Evolutionary conservation across 2,113 vertebrate genomes (phyloP), one percentile per base, ranked within the genome.

Genomic region (Proteles cristata): DNA sequence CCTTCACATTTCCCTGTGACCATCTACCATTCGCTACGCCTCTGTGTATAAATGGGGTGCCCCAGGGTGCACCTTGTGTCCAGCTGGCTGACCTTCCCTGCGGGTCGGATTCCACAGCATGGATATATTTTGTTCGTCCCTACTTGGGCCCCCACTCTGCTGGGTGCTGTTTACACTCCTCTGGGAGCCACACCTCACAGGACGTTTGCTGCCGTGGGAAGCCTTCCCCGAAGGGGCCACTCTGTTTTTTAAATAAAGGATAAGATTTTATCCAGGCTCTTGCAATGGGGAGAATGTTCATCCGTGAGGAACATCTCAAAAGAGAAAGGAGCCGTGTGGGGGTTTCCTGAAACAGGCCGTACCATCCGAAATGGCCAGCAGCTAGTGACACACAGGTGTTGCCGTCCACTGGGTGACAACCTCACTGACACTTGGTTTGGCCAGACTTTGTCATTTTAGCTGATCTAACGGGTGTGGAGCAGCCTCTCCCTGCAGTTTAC

Each of bases 381-480:
- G 14, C 16, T 31, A 8, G 43, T 77, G 3, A 7, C 26, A 77
- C 16, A 15, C 43, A 77, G 25, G 43, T 48, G 43, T 76, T 28
- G 39, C 43, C 15, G 4, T 45, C 73, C 8, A 25, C 25, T 28
- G 43, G 25, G 73, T 45, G 25, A 15, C 73, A 45, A 26, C 43
- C 16, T 19, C 16, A 11, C 9, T 28, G 16, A 19, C 28, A 2
- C 48, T 33, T 0, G 31, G 28, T 21, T 33, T 33, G 16, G 17
- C 76, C 28, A 33, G 43, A 53, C 16, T 73, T 73, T 33, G 48
- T 53, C 48, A 6, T 21, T 7, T 11, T 79, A 21, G 31, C 48
- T 10, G 1, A 19, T n/a, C 31, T n/a, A 3, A 53, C 2, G 48
- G 14, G 17, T 21, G 31, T 5, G 5, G 17, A 79, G 48, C 1